These are phyloP conservation scores for Zaprionus ornatus DNA, from an alignment of 1,140 invertebrate genomes.

Conservation along the genomic window DNA sequence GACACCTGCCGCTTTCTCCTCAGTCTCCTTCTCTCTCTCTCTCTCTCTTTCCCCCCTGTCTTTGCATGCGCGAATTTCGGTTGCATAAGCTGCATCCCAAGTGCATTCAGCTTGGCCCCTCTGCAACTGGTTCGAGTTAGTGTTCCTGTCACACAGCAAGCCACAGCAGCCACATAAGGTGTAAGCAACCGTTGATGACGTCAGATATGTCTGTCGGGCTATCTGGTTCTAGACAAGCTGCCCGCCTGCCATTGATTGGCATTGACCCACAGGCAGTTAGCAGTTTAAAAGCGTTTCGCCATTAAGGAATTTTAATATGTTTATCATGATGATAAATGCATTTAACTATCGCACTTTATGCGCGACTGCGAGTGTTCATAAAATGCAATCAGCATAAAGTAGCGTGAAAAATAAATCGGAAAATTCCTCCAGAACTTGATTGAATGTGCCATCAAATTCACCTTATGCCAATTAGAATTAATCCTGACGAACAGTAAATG, in stretches of 20 bases:
- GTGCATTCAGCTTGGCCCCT: background rate
- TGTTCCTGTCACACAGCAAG: background rate
- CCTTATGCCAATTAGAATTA: background rate
- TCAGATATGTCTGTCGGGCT: constrained; percentile 10
- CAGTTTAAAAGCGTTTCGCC: background rate
- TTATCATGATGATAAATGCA: background rate
- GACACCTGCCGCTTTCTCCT: background rate
- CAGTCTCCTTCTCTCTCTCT: background rate
- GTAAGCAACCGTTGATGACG: constrained; percentile 22
- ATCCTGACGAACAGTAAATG: background rate
- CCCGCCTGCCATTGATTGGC: constrained; percentile 16
- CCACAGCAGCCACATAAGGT: constrained; percentile 5
- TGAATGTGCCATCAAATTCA: background rate
- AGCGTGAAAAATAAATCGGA: background rate
- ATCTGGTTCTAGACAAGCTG: constrained; percentile 21
- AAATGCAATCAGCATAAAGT: background rate
- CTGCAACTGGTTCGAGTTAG: constrained; percentile 1
- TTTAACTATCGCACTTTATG: background rate
- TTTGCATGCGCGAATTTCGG: constrained; percentile 26
- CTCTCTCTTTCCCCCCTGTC: constrained; percentile 5
- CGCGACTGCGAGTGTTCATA: background rate
- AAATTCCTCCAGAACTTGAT: background rate
- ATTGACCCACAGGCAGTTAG: constrained; percentile 42
- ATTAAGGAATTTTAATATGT: background rate
- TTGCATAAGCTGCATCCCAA: constrained; percentile 29